Conservation (phyloP, 2,113 vertebrate genomes). For the Acinonyx jubatus region DNA sequence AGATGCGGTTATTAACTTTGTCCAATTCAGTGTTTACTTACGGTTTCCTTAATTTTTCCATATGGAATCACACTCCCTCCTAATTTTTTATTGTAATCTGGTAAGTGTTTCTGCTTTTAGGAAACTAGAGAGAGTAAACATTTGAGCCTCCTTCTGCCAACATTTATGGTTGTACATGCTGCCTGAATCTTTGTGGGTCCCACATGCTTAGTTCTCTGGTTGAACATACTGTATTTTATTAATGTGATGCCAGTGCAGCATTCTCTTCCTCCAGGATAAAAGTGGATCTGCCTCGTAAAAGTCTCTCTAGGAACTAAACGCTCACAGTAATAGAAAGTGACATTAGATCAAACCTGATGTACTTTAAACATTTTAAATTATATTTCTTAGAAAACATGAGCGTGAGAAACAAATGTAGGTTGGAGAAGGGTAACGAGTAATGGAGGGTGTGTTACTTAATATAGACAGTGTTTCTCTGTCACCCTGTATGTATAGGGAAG, state of each 20-base stretch:
- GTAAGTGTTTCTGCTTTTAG: background rate
- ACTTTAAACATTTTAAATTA: background rate
- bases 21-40: background rate
- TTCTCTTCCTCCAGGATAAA: background rate
- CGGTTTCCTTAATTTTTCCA: constrained; percentile 6
- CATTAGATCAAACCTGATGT: background rate
- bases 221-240: background rate
- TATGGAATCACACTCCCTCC: background rate
- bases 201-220: background rate
- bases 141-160: background rate
- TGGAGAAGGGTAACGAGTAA: background rate
- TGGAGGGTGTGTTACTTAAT: background rate
- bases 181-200: background rate
- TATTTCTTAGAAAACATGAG: background rate
- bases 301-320: background rate
- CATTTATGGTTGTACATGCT: background rate
- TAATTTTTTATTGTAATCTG: background rate
- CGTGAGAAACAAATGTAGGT: background rate
- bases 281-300: background rate
- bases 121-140: background rate
- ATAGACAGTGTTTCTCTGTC: background rate
- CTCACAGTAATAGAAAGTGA: background rate
- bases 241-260: background rate
- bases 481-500: background rate
- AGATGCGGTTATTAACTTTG: constrained; percentile 16